Conservation (phyloP, 2,888 invertebrate genomes). For the Agrilus biguttatus region DNA sequence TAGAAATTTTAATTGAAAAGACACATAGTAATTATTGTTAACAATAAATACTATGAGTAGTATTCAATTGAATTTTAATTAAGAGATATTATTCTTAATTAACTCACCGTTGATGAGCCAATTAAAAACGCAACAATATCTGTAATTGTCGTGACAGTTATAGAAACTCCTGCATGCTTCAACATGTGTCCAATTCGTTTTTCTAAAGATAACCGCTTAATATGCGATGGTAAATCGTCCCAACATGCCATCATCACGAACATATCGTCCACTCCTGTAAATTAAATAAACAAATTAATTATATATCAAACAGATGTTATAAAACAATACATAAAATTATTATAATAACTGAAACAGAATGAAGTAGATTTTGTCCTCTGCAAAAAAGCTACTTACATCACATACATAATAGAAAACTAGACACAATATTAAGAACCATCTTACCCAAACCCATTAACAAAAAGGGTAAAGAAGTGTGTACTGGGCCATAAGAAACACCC, state of each 20-base stretch:
- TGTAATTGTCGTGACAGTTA: slow-evolving; percentile 70
- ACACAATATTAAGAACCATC: not conserved
- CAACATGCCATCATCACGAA: slow-evolving; percentile 72
- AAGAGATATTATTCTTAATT: not conserved
- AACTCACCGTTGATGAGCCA: slow-evolving; percentile 56
- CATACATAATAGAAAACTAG: not conserved
- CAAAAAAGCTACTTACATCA: not conserved
- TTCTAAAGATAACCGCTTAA: slow-evolving; percentile 39
- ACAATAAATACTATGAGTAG: too few relatives aligned
- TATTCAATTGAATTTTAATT: too few relatives aligned
- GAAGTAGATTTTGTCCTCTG: not conserved
- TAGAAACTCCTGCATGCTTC: slow-evolving; percentile 70
- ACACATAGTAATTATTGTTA: too few relatives aligned
- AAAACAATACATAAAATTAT: not conserved
- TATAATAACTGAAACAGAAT: not conserved
- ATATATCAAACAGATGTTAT: not conserved
- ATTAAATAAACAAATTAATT: not conserved
- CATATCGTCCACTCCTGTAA: slow-evolving; percentile 62
- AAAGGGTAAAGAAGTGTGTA: slow-evolving; percentile 70
- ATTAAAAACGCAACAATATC: slow-evolving; percentile 68
- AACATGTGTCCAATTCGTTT: slow-evolving; percentile 54
- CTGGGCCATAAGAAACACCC: slow-evolving; percentile 63
- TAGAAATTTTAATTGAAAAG: too few relatives aligned
- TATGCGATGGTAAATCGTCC: slow-evolving; percentile 45
- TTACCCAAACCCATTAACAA: slow-evolving; percentile 58